A percentile compares a stretch with the other conserved stretches of the same genome.
These are phyloP conservation scores for Nomada ferruginata DNA, from an alignment of 2,888 invertebrate genomes.

Conservation along the genomic window DNA sequence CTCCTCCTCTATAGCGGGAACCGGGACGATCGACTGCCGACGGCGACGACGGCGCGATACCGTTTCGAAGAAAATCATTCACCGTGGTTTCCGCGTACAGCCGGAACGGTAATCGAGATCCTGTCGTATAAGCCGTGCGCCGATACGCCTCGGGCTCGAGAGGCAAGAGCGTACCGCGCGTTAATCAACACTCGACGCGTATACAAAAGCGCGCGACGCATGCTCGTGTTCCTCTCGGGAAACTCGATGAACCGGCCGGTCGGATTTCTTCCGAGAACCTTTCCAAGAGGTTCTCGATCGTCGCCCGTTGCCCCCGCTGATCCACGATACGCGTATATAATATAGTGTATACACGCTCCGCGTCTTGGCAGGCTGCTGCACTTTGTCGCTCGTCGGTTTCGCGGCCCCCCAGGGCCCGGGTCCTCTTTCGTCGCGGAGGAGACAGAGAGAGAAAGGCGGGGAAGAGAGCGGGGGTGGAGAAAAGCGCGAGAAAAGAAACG, in stretches of 20 bases:
- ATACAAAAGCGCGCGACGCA: not conserved
- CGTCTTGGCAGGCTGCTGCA: too few species aligned
- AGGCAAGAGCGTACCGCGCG: not conserved
- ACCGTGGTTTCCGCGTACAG: slow-evolving; percentile 32
- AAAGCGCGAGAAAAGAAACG: slow-evolving; percentile 5
- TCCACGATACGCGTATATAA: too few species aligned
- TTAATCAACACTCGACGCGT: not conserved
- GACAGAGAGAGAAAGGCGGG: not conserved
- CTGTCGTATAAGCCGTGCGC: not conserved
- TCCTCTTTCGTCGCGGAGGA: not conserved
- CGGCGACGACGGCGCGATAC: not conserved
- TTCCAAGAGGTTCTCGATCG: slow-evolving; percentile 42
- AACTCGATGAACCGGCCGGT: slow-evolving; percentile 59
- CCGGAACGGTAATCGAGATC: slow-evolving; percentile 60
- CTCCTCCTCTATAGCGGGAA: not conserved
- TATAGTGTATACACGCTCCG: too few species aligned
- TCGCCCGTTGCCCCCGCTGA: not conserved
- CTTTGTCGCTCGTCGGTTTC: not conserved
- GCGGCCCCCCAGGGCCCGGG: too few species aligned
- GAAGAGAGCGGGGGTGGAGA: not conserved
- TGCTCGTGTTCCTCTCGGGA: slow-evolving; percentile 40
- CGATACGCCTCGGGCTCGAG: too few species aligned
- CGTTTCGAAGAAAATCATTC: not conserved
- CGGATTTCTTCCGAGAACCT: slow-evolving; percentile 72
- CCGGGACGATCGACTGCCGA: not conserved